A percentile compares a stretch with the other conserved stretches of the same genome.
phyloP scores from a whole-genome alignment of 2,888 invertebrate species.

The Lissonota sp. region DNA sequence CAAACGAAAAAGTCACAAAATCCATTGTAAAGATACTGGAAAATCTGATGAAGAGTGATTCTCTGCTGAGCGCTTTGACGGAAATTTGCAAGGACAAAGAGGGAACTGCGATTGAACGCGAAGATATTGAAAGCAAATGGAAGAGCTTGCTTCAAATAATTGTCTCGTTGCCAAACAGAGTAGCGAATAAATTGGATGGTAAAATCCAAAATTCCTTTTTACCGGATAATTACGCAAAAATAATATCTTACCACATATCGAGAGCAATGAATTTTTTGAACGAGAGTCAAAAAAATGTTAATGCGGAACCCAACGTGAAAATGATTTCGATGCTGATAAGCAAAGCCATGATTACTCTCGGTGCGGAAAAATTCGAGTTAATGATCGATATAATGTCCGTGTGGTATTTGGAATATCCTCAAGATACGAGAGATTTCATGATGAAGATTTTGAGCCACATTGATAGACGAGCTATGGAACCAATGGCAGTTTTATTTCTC shows the following conservation, averaged over 20 bases:
- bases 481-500: constrained; percentile 86
- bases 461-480: constrained; percentile 86
- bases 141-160: constrained; percentile 87
- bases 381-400: constrained; percentile 86
- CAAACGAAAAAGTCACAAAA: constrained; percentile 75
- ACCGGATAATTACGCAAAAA: constrained; percentile 86
- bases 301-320: constrained; percentile 81
- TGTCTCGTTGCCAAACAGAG: constrained; percentile 88
- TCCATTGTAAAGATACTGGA: constrained; percentile 84
- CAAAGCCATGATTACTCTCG: constrained; percentile 87
- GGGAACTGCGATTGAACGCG: constrained; percentile 66
- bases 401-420: constrained; percentile 82
- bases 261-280: constrained; percentile 87
- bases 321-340: constrained; percentile 86
- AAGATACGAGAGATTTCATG: constrained; percentile 72
- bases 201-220: constrained; percentile 86
- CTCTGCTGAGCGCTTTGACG: constrained; percentile 85
- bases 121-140: constrained; percentile 81
- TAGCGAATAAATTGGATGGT: constrained; percentile 88
- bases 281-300: constrained; percentile 80
- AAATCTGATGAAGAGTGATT: constrained; percentile 86
- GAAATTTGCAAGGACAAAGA: constrained; percentile 78
- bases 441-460: constrained; percentile 86
- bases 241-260: constrained; percentile 87
- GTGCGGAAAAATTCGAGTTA: constrained; percentile 84